phyloP scores from a whole-genome alignment of 1,140 invertebrate genomes.

The Drosophila mauritiana region DNA sequence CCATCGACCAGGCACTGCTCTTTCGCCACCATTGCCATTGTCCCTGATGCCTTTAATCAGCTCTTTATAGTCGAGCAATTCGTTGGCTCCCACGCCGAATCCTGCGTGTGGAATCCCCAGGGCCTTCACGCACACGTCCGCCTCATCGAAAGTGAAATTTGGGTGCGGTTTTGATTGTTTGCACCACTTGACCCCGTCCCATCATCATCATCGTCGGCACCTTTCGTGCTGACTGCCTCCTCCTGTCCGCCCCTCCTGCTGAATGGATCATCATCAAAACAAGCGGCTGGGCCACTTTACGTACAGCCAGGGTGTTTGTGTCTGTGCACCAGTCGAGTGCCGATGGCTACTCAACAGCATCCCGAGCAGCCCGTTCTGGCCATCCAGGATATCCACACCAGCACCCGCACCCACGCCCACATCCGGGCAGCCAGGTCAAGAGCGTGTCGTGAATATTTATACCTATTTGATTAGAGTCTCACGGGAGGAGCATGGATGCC shows the following conservation, averaged over 20 bases:
- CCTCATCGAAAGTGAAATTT: conserved; percentile 38
- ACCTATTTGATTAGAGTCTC: conserved; percentile 65
- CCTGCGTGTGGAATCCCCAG: too few species aligned
- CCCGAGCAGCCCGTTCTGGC: too few species aligned
- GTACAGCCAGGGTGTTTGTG: conserved; percentile 31
- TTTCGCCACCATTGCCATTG: neutral
- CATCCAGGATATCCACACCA: neutral
- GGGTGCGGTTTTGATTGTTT: conserved; percentile 46
- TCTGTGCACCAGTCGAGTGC: conserved; percentile 19
- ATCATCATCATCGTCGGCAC: neutral
- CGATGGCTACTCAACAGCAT: conserved; percentile 1
- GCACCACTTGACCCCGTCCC: neutral
- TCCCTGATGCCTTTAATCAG: conserved; percentile 24
- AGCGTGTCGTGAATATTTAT: conserved; percentile 72
- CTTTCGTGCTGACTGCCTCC: conserved; percentile 2
- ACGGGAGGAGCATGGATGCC: neutral
- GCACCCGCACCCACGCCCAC: neutral
- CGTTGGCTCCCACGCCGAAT: too few species aligned
- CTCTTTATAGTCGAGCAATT: conserved; percentile 37
- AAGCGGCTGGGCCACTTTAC: conserved; percentile 15
- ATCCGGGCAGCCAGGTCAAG: conserved; percentile 2
- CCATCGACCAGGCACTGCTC: neutral
- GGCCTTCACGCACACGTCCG: conserved; percentile 1
- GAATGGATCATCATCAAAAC: conserved; percentile 9
- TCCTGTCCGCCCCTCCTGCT: neutral